phyloP scores from a whole-genome alignment of 2,113 vertebrate genomes.

The Psittacara wagleri region DNA sequence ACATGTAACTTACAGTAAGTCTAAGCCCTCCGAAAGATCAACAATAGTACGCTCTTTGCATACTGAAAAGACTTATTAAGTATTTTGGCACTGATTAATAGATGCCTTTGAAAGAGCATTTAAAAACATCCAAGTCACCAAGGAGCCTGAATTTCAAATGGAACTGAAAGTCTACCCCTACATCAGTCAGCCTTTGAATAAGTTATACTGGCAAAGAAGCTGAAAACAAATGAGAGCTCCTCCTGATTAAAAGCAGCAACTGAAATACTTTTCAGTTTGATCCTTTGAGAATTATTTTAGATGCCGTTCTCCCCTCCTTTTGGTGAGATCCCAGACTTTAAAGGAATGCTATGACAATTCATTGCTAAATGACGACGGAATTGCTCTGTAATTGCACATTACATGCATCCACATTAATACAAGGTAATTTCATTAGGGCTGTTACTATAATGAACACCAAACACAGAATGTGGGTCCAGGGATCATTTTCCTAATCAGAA shows the following conservation, averaged over 20 bases:
- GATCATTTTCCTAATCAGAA: constrained; percentile 37
- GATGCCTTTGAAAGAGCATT: neutral
- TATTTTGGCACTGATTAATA: neutral
- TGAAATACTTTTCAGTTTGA: neutral
- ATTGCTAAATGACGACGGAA: neutral
- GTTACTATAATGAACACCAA: constrained; percentile 10
- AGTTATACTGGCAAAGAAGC: neutral
- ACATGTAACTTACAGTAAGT: neutral
- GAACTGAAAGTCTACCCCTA: neutral
- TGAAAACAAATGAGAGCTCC: neutral
- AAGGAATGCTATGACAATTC: neutral
- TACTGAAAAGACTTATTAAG: neutral
- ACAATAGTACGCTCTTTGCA: neutral
- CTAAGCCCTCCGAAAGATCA: neutral
- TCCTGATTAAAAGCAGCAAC: neutral
- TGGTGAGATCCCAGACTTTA: constrained; percentile 4
- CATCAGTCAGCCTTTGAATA: neutral
- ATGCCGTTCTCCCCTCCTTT: neutral
- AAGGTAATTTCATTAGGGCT: constrained; percentile 41
- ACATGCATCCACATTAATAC: constrained; percentile 5
- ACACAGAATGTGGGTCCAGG: neutral
- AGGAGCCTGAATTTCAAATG: neutral
- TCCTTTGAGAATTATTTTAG: neutral
- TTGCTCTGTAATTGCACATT: neutral
- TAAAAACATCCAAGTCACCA: neutral